Conservation (phyloP, 2,113 vertebrate genomes). For the Stegostoma tigrinum region DNA sequence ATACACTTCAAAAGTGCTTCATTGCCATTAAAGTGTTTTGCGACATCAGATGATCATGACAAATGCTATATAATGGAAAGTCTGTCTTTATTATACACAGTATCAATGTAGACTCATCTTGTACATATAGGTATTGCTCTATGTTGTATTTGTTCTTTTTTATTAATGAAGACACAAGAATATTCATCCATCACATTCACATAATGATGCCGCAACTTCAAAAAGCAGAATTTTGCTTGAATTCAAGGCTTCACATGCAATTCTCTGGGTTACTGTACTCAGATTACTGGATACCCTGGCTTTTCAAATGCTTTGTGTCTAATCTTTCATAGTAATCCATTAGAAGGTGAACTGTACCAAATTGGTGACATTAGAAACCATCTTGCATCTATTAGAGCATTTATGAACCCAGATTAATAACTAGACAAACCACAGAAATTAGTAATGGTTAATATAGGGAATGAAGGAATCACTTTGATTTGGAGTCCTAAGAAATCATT, state of each 20-base stretch:
- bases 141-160: background rate
- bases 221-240: background rate
- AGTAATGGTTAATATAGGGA: constrained; percentile 20
- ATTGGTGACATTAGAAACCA: background rate
- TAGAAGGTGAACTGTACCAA: background rate
- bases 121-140: background rate
- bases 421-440: constrained; percentile 21
- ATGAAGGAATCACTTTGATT: background rate
- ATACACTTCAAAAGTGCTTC: background rate
- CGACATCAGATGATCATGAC: background rate
- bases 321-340: constrained; percentile 1
- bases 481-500: background rate
- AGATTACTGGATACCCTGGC: background rate
- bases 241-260: constrained; percentile 3
- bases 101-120: background rate
- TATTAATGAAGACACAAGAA: background rate
- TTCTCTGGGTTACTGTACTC: background rate
- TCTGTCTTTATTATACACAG: background rate
- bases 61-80: background rate
- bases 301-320: background rate
- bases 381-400: background rate
- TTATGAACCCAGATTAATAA: constrained; percentile 24
- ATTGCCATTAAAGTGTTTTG: background rate
- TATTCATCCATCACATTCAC: background rate
- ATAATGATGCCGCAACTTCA: background rate